Evolutionary conservation across 1,140 invertebrate species (phyloP).

Genomic region (Rhizoglyphus robini): DNA sequence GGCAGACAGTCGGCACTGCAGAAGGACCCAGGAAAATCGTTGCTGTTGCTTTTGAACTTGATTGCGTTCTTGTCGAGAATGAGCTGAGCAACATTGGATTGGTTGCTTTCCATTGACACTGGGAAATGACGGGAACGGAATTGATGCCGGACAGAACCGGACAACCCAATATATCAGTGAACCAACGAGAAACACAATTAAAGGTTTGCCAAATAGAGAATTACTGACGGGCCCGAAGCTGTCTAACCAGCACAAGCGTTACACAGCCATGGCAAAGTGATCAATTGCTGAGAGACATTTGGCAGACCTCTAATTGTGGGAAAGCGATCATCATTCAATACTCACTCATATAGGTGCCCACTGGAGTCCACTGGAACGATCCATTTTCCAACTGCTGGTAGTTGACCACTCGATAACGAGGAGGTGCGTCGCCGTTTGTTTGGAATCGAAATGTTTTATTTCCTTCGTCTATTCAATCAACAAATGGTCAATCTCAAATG

Average conservation of each 20-base stretch:
- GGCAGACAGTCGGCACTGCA: slow-evolving; percentile 37
- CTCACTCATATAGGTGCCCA: slow-evolving; percentile 51
- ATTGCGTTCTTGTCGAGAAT: slow-evolving; percentile 49
- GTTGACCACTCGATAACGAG: slow-evolving; percentile 84
- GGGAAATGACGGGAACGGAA: not conserved
- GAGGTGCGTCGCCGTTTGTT: slow-evolving; percentile 72
- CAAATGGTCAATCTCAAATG: not conserved
- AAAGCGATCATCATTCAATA: too few relatives aligned
- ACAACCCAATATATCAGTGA: not conserved
- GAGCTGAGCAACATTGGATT: slow-evolving; percentile 36
- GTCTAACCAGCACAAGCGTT: too few relatives aligned
- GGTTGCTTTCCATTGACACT: not conserved
- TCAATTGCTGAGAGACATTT: too few relatives aligned
- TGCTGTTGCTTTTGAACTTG: slow-evolving; percentile 29
- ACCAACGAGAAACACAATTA: too few relatives aligned
- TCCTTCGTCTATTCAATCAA: slow-evolving; percentile 49
- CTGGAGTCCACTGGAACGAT: slow-evolving; percentile 24
- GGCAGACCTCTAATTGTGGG: too few relatives aligned
- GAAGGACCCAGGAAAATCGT: slow-evolving; percentile 35
- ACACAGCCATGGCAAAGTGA: too few relatives aligned
- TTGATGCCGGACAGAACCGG: too few relatives aligned
- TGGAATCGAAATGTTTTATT: slow-evolving; percentile 72
- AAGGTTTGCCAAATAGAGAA: too few relatives aligned
- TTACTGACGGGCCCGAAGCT: too few relatives aligned
- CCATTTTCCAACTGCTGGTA: slow-evolving; percentile 68